These are phyloP conservation scores for Plestiodon gilberti DNA, from an alignment of 2,113 vertebrate genomes.

Conservation along the genomic window DNA sequence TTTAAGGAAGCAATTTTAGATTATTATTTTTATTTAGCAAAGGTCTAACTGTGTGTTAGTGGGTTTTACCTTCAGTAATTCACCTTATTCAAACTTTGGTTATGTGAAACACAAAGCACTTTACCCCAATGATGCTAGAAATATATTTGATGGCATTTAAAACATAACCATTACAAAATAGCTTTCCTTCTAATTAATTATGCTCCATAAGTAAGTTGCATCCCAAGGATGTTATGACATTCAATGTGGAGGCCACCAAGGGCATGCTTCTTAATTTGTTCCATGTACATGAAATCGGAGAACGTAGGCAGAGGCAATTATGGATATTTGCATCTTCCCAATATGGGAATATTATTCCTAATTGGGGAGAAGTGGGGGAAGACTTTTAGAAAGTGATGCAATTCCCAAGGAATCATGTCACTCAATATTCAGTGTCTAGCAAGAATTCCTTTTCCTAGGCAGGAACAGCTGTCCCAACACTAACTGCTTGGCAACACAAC, in stretches of 20 bases:
- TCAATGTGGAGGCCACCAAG: not conserved
- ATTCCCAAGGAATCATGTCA: not conserved
- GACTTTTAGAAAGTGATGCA: not conserved
- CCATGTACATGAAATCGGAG: not conserved
- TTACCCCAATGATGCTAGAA: not conserved
- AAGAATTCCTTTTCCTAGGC: not conserved
- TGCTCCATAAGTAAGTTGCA: not conserved
- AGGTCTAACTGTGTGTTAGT: not conserved
- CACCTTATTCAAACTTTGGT: not conserved
- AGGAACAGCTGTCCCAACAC: not conserved
- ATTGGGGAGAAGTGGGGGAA: not conserved
- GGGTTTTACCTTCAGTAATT: not conserved
- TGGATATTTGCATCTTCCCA: not conserved
- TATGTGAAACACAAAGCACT: not conserved
- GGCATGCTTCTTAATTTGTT: not conserved
- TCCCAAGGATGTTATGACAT: not conserved
- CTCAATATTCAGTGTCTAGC: not conserved
- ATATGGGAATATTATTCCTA: not conserved
- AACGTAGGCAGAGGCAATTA: not conserved
- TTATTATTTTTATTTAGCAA: accelerated
- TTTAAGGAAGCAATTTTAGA: accelerated
- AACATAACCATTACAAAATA: not conserved
- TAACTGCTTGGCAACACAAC: not conserved
- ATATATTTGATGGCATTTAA: not conserved
- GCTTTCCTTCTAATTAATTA: not conserved